phyloP scores from a whole-genome alignment of 2,797 vertebrate species.

The Acanthopagrus latus region DNA sequence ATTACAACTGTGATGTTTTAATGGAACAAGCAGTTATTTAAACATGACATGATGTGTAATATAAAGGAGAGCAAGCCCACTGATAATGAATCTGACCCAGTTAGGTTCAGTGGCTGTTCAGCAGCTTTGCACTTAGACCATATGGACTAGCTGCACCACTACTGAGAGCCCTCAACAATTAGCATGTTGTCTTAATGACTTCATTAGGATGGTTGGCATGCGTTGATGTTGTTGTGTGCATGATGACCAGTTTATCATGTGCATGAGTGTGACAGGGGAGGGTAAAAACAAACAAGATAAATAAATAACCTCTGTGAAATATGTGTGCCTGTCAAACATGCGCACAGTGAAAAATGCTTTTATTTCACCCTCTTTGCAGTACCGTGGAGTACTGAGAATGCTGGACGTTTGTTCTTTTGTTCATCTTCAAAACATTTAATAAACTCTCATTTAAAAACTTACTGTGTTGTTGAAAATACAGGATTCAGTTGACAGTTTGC shows the following conservation, averaged over 20 bases:
- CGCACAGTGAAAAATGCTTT: not conserved
- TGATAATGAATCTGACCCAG: not conserved
- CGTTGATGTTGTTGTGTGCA: conserved; percentile 11
- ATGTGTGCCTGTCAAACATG: not conserved
- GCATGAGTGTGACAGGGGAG: conserved; percentile 17
- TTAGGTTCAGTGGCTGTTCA: not conserved
- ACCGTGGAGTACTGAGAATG: not conserved
- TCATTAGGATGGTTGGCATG: conserved; percentile 21
- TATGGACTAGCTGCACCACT: conserved; percentile 1
- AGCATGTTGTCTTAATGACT: conserved; percentile 29
- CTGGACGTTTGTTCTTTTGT: not conserved
- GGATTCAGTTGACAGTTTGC: not conserved
- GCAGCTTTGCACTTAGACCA: not conserved
- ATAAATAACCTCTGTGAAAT: conserved; percentile 10
- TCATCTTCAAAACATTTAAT: not conserved
- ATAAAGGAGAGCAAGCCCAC: not conserved
- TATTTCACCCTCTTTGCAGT: not conserved
- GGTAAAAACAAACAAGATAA: conserved; percentile 20
- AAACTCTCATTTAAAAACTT: not conserved
- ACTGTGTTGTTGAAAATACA: not conserved
- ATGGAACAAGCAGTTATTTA: not conserved
- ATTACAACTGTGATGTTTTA: not conserved
- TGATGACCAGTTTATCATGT: conserved; percentile 41
- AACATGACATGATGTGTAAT: not conserved
- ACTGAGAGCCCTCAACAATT: not conserved